Percentiles rank a stretch among this genome's conserved stretches.
These are phyloP conservation scores for Ciconia stormi DNA, from an alignment of 2,113 vertebrate genomes.

Conservation along the genomic window DNA sequence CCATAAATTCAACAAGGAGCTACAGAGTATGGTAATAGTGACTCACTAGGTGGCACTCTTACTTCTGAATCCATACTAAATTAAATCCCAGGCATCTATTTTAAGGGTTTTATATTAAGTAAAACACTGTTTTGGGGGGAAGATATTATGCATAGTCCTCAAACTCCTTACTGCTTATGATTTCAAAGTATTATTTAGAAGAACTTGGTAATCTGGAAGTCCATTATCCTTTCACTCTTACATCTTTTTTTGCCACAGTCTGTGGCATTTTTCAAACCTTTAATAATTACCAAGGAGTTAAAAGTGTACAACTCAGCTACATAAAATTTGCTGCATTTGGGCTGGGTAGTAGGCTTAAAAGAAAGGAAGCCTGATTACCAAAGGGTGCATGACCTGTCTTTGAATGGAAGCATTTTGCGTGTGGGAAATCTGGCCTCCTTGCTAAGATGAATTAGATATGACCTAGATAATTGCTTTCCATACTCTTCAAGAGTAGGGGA, in stretches of 20 bases:
- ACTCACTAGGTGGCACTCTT: constrained; percentile 64
- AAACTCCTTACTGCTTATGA: neutral
- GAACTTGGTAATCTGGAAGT: neutral
- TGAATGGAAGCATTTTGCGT: neutral
- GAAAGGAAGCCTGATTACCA: neutral
- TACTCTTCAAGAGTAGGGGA: neutral
- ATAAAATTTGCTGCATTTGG: neutral
- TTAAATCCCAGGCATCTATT: neutral
- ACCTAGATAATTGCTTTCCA: neutral
- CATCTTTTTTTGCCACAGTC: fast-evolving
- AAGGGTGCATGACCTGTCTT: neutral
- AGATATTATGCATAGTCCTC: neutral
- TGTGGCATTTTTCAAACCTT: neutral
- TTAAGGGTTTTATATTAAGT: neutral
- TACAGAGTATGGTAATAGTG: neutral
- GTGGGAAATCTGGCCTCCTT: neutral
- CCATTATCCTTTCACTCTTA: neutral
- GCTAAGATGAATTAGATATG: neutral
- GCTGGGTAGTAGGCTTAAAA: neutral
- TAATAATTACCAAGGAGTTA: neutral
- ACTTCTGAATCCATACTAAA: constrained; percentile 36
- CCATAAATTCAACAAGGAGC: neutral
- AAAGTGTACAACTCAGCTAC: neutral
- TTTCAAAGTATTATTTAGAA: constrained; percentile 21
- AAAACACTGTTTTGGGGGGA: neutral